Evolutionary conservation across 2,797 vertebrate genomes (phyloP).

Genomic region (Phaenicophaeus curvirostris): DNA sequence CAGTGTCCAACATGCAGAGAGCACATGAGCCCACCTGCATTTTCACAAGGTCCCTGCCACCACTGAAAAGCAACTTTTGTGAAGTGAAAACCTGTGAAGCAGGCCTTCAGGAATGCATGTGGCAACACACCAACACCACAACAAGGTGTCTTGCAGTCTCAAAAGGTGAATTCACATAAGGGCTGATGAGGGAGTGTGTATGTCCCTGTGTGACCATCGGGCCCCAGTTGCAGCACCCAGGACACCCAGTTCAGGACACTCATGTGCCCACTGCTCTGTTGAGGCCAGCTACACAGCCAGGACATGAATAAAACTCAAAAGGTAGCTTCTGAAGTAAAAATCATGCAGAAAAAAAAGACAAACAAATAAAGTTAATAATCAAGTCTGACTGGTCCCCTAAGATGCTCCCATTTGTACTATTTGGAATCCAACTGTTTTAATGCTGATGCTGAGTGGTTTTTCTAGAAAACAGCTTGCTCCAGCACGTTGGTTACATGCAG

Average conservation of each 20-base stretch:
- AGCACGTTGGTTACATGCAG: neutral
- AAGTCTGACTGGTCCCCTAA: neutral
- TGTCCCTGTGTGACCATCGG: neutral
- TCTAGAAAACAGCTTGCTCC: neutral
- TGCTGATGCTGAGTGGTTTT: neutral
- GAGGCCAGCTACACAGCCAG: neutral
- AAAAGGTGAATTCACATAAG: neutral
- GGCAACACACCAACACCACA: neutral
- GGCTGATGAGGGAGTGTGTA: neutral
- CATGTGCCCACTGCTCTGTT: accelerated
- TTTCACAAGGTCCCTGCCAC: neutral
- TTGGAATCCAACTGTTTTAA: neutral
- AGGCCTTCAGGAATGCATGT: accelerated
- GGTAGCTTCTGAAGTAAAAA: neutral
- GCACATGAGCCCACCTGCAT: neutral
- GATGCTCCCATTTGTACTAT: neutral
- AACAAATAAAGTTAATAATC: neutral
- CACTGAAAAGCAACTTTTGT: neutral
- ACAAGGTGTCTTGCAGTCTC: neutral
- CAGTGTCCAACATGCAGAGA: accelerated
- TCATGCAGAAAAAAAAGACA: neutral
- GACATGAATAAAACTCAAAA: neutral
- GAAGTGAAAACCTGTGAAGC: neutral
- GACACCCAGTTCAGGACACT: neutral
- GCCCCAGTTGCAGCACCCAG: accelerated